Conservation (phyloP, 2,797 vertebrate species). For the Galagoides demidoff region DNA sequence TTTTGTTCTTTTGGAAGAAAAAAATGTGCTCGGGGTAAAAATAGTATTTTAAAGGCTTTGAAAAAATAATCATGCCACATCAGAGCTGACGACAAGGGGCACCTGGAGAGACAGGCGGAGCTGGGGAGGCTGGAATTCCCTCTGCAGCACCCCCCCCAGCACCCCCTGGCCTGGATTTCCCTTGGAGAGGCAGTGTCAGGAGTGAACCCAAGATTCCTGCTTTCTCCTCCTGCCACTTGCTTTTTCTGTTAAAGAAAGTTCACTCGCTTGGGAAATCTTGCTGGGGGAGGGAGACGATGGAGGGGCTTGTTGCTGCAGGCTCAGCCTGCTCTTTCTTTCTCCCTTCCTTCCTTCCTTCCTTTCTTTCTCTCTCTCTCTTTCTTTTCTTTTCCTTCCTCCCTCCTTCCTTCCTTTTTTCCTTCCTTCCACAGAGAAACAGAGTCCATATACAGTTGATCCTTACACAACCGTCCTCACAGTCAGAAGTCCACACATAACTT, state of each 20-base stretch:
- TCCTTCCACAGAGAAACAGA: neutral
- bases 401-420: too few species aligned
- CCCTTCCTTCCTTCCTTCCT: too few species aligned
- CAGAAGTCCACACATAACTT: neutral
- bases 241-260: neutral
- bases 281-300: neutral
- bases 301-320: neutral
- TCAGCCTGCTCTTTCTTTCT: neutral
- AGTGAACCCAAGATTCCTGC: neutral
- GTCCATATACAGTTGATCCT: neutral
- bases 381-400: too few species aligned
- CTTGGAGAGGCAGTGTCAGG: neutral
- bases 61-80: slow-evolving; percentile 48
- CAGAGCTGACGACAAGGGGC: slow-evolving; percentile 14
- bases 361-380: too few species aligned
- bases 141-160: accelerated
- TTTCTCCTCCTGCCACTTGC: neutral
- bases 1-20: slow-evolving; percentile 75
- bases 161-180: neutral
- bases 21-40: slow-evolving; percentile 71
- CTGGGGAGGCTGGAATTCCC: neutral
- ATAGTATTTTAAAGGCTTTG: slow-evolving; percentile 70
- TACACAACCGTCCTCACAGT: neutral
- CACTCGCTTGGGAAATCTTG: neutral
- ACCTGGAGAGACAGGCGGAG: neutral